Evolutionary conservation across 2,113 vertebrate genomes (phyloP).

Genomic region (Lampris megalopsis): DNA sequence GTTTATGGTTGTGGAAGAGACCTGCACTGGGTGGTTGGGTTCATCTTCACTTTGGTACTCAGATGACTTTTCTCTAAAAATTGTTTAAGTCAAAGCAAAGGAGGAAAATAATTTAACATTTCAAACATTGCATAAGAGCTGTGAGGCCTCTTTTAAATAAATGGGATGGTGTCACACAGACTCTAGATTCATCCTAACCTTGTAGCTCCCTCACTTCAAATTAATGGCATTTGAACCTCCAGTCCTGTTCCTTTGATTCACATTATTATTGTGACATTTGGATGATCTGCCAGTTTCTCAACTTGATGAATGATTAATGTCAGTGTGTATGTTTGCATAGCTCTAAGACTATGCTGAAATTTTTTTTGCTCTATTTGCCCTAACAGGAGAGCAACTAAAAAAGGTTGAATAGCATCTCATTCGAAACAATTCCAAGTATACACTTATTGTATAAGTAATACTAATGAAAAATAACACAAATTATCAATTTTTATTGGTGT

Average conservation of each 20-base stretch:
- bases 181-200: slow-evolving; percentile 8
- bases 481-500: slow-evolving; percentile 8
- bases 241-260: slow-evolving; percentile 9
- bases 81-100: slow-evolving; percentile 10
- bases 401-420: background rate
- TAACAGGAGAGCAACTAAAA: too few species aligned
- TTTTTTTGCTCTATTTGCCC: too few species aligned
- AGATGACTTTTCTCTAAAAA: slow-evolving; percentile 63
- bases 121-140: background rate
- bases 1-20: slow-evolving; percentile 29
- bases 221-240: background rate
- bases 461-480: background rate
- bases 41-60: slow-evolving; percentile 44
- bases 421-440: background rate
- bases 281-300: background rate
- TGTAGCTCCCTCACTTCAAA: slow-evolving; percentile 9
- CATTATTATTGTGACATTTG: background rate
- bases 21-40: slow-evolving; percentile 36
- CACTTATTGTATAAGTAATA: background rate
- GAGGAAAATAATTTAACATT: background rate
- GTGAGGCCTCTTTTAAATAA: background rate
- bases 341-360: too few species aligned
- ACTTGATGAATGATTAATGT: background rate
- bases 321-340: too few species aligned
- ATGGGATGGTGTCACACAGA: background rate